Evolutionary conservation across 2,113 vertebrate genomes (phyloP).

Genomic region (Pteruthius melanotis): DNA sequence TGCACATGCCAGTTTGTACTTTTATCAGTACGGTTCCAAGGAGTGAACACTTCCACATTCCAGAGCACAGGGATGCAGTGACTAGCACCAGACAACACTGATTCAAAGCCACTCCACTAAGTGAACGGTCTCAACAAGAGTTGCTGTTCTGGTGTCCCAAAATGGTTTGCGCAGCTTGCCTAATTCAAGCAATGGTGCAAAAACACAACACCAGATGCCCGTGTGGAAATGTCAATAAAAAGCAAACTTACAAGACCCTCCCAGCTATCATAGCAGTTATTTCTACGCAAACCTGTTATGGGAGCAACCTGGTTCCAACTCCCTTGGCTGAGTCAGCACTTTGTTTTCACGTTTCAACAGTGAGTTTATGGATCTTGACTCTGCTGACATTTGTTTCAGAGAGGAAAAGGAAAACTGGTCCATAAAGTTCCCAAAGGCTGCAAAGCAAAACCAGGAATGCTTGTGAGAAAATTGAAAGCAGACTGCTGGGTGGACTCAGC

Average conservation of each 20-base stretch:
- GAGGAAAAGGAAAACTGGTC: conserved; percentile 16
- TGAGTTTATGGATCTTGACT: conserved; percentile 44
- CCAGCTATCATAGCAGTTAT: not conserved
- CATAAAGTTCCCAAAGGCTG: conserved; percentile 16
- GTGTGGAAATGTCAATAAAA: not conserved
- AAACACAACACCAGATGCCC: not conserved
- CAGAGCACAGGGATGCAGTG: not conserved
- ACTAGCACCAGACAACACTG: not conserved
- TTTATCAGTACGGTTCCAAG: not conserved
- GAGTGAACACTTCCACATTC: not conserved
- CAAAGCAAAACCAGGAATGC: conserved; percentile 40
- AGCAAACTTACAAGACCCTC: not conserved
- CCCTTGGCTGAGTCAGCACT: conserved; percentile 8
- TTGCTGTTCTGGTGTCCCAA: not conserved
- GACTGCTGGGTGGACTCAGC: not conserved
- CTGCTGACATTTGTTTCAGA: conserved; percentile 10
- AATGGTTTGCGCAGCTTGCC: not conserved
- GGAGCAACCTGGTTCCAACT: not conserved
- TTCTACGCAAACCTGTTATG: not conserved
- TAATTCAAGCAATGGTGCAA: not conserved
- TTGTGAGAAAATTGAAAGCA: conserved; percentile 3
- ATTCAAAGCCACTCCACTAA: not conserved
- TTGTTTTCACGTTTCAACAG: conserved; percentile 33
- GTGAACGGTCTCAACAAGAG: not conserved
- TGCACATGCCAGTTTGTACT: not conserved